Conservation (phyloP, 2,113 vertebrate genomes). For the Lampris incognitus region DNA sequence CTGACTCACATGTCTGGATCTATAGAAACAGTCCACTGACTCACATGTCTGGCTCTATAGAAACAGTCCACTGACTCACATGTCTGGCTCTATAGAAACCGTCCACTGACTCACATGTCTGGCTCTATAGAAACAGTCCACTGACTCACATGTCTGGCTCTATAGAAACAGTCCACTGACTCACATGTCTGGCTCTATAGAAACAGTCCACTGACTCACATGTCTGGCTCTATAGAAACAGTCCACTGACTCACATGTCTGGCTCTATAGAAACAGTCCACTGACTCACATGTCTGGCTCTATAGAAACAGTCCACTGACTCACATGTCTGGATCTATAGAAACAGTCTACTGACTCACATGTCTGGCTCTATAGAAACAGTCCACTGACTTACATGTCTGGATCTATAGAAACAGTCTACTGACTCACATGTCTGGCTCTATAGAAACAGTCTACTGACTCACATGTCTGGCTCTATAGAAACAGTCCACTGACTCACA, state of each 20-base stretch:
- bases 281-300: neutral
- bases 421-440: neutral
- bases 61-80: neutral
- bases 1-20: neutral
- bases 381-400: neutral
- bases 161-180: neutral
- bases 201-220: neutral
- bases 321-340: neutral
- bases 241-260: neutral
- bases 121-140: neutral
- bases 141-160: neutral
- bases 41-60: neutral
- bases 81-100: neutral
- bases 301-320: neutral
- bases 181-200: neutral
- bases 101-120: neutral
- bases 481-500: neutral
- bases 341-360: neutral
- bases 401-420: neutral
- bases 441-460: neutral
- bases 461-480: neutral
- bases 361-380: neutral
- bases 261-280: neutral
- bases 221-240: neutral
- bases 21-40: neutral